Conservation (phyloP, 2,888 invertebrate species). For the Lasioglossum marginatum region DNA sequence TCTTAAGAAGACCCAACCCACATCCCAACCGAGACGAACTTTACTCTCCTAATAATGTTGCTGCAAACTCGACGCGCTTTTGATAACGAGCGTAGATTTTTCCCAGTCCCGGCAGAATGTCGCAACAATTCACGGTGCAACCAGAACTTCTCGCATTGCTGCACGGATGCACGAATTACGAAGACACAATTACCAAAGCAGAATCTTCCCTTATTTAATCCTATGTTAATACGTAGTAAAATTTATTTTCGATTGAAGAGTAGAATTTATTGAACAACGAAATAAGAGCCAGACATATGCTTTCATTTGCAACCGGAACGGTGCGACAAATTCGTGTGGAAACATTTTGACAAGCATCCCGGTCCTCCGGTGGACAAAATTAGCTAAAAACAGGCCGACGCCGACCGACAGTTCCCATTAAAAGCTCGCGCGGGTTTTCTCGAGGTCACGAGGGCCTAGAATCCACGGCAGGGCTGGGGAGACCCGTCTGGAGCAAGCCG, state of each 20-base stretch:
- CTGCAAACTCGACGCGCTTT: constrained; percentile 42
- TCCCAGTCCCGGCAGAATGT: neutral
- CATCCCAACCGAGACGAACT: constrained; percentile 4
- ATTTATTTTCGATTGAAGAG: too few species aligned
- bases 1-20: constrained; percentile 1
- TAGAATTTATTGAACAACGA: too few species aligned
- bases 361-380: neutral
- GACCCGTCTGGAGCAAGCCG: neutral
- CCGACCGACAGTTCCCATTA: constrained; percentile 24
- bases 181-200: neutral
- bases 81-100: constrained; percentile 18
- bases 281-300: too few species aligned
- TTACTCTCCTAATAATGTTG: constrained; percentile 71
- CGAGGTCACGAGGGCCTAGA: neutral
- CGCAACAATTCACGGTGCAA: neutral
- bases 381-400: neutral
- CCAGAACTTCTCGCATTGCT: neutral
- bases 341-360: neutral
- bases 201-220: too few species aligned
- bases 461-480: neutral
- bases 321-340: neutral
- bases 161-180: neutral
- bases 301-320: too few species aligned
- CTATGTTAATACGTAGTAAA: too few species aligned
- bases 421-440: neutral